Conservation (phyloP, 2,888 invertebrate species). For the Empis livida region DNA sequence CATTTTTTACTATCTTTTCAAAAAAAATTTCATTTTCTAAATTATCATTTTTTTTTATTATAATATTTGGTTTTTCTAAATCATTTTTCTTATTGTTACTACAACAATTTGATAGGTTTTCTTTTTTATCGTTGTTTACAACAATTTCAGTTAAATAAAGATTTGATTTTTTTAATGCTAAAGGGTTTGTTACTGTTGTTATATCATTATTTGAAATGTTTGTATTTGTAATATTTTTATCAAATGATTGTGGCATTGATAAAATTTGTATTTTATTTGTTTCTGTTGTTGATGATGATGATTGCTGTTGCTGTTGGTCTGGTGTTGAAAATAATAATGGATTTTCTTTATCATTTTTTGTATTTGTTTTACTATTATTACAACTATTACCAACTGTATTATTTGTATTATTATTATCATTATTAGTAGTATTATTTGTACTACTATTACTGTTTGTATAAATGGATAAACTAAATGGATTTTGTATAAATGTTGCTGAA, state of each 20-base stretch:
- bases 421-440: neutral
- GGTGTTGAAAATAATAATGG: conserved; percentile 16
- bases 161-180: no score
- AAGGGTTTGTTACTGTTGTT: neutral
- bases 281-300: neutral
- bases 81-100: no score
- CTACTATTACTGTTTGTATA: conserved; percentile 1
- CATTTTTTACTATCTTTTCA: no score
- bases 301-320: no score
- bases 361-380: neutral
- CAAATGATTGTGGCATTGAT: neutral
- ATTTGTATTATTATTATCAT: neutral
- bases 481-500: conserved; percentile 14
- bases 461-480: conserved; percentile 8
- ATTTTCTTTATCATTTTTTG: conserved; percentile 22
- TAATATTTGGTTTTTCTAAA: no score
- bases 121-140: no score
- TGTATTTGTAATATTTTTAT: neutral
- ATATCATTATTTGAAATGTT: neutral
- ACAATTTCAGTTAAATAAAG: no score
- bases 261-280: neutral
- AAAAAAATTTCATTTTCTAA: no score
- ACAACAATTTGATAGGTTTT: no score
- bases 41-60: no score
- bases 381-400: neutral